phyloP scores from a whole-genome alignment of 1,140 invertebrate species.

The Xylocopa sonorina region DNA sequence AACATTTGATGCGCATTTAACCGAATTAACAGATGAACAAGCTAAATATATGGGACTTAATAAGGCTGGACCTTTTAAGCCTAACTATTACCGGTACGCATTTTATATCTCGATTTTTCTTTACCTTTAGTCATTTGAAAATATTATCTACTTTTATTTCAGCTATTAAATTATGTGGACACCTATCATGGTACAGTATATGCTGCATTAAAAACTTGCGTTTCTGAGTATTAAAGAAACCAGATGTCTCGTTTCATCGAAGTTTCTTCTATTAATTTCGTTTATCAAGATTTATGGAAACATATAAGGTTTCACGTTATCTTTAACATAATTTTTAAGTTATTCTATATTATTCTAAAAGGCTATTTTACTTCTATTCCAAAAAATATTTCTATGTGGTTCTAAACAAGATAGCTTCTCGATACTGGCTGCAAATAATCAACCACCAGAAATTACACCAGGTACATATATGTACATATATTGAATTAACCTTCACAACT shows the following conservation, averaged over 20 bases:
- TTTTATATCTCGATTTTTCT: background rate
- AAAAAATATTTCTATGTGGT: conserved; percentile 11
- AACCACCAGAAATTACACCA: conserved; percentile 21
- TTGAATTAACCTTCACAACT: conserved; percentile 30
- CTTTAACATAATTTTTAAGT: conserved; percentile 18
- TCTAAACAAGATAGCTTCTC: conserved; percentile 17
- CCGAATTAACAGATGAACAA: conserved; percentile 97
- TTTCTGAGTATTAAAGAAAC: conserved; percentile 50
- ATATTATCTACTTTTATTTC: conserved; percentile 45
- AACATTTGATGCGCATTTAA: conserved; percentile 98
- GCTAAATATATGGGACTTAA: conserved; percentile 98
- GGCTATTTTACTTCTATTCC: conserved; percentile 10
- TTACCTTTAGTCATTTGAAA: background rate
- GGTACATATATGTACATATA: conserved; percentile 13
- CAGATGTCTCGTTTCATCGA: conserved; percentile 17
- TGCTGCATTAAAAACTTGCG: conserved; percentile 44
- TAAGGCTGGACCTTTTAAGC: conserved; percentile 98
- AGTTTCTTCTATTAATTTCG: conserved; percentile 20
- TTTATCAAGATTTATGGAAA: conserved; percentile 15
- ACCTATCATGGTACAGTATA: conserved; percentile 41
- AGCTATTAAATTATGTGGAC: conserved; percentile 60
- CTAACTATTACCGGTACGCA: conserved; percentile 96
- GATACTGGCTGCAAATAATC: conserved; percentile 23
- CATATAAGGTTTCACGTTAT: conserved; percentile 29
- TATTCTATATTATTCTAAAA: conserved; percentile 13